A percentile compares a stretch with the other conserved stretches of the same genome.
These are phyloP conservation scores for Zonotrichia leucophrys DNA, from an alignment of 2,113 vertebrate species.

Conservation along the genomic window DNA sequence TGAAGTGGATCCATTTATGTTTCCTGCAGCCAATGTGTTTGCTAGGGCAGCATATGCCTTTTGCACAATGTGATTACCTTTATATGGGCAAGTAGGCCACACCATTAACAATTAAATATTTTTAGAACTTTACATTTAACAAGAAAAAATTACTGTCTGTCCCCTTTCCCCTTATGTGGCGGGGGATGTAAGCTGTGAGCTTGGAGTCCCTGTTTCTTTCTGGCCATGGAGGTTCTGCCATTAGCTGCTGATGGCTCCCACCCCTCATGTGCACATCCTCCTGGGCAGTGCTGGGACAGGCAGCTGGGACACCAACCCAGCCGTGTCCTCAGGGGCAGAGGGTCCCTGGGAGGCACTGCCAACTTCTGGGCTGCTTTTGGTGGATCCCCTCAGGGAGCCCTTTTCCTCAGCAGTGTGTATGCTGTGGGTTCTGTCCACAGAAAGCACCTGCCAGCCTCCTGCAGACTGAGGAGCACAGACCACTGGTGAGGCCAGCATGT, in stretches of 20 bases:
- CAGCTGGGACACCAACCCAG: not conserved
- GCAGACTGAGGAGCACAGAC: not conserved
- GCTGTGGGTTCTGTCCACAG: fast-evolving
- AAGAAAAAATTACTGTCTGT: not conserved
- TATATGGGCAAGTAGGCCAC: not conserved
- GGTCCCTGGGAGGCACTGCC: not conserved
- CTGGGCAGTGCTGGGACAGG: fast-evolving
- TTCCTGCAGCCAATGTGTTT: not conserved
- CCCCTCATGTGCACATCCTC: not conserved
- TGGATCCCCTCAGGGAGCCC: fast-evolving
- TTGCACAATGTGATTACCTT: not conserved
- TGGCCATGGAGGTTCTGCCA: not conserved
- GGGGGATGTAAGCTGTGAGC: not conserved
- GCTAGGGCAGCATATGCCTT: not conserved
- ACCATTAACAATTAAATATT: not conserved
- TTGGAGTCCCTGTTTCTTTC: not conserved
- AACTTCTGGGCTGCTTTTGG: not conserved
- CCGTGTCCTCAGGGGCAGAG: fast-evolving
- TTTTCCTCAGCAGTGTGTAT: not conserved
- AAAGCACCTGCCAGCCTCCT: not conserved
- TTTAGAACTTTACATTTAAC: not conserved
- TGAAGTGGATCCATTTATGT: not conserved
- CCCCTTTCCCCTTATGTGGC: not conserved
- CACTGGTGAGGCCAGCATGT: not conserved
- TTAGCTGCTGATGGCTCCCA: not conserved